phyloP scores from a whole-genome alignment of 2,797 vertebrate species.

The Odontamblyopus lacepedii region DNA sequence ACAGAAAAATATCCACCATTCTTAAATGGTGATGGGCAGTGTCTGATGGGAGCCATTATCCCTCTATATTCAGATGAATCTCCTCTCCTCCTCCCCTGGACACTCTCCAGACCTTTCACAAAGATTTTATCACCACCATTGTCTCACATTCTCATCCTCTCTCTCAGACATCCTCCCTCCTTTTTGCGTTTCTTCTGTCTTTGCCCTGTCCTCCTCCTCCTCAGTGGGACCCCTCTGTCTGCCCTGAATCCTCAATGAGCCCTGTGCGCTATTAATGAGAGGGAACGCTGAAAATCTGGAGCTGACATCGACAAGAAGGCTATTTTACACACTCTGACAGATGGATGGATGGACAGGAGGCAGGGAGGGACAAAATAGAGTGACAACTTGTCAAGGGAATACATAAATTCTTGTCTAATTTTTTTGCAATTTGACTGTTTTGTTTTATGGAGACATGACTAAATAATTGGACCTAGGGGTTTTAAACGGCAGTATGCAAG shows the following conservation, averaged over 20 bases:
- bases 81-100: constrained; percentile 26
- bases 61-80: constrained; percentile 46
- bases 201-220: constrained; percentile 26
- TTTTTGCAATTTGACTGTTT: not conserved
- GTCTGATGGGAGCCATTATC: constrained; percentile 56
- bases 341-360: constrained; percentile 31
- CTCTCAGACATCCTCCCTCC: constrained; percentile 37
- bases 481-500: too few relatives aligned
- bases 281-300: constrained; percentile 45
- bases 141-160: constrained; percentile 37
- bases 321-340: constrained; percentile 34
- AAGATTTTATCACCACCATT: constrained; percentile 54
- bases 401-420: not conserved
- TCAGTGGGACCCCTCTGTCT: constrained; percentile 49
- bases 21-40: constrained; percentile 33
- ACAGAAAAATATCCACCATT: constrained; percentile 33
- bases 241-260: constrained; percentile 55
- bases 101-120: constrained; percentile 51
- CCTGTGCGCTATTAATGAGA: constrained; percentile 66
- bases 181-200: constrained; percentile 3
- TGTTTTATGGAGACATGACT: not conserved
- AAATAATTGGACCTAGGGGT: not conserved
- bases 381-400: not conserved
- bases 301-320: constrained; percentile 47
- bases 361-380: not conserved